Evolutionary conservation across 2,888 invertebrate species (phyloP).

Genomic region (Amiota mariae): DNA sequence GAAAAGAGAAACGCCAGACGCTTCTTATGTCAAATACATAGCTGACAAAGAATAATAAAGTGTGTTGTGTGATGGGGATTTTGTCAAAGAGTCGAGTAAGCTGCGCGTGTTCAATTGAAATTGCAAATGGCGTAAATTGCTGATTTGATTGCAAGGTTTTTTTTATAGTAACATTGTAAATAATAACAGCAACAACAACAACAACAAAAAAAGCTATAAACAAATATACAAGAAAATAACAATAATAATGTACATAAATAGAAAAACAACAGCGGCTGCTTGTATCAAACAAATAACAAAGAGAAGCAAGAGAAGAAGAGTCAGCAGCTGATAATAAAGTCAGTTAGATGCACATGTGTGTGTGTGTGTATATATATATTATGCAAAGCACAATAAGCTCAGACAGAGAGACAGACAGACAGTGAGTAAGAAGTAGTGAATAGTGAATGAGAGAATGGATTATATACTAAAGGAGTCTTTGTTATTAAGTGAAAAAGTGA

Average conservation of each 20-base stretch:
- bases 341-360: constrained; percentile 21
- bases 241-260: constrained; percentile 24
- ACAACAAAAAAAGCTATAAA: constrained; percentile 29
- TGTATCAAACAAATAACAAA: background rate
- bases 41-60: too few relatives aligned
- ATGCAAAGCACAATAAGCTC: background rate
- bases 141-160: too few relatives aligned
- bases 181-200: constrained; percentile 27
- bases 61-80: too few relatives aligned
- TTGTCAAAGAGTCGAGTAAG: too few relatives aligned
- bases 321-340: constrained; percentile 62
- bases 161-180: constrained; percentile 13
- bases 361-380: background rate
- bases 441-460: too few relatives aligned
- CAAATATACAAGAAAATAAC: background rate
- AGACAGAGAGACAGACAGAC: constrained; percentile 22
- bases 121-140: background rate
- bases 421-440: too few relatives aligned
- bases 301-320: constrained; percentile 16
- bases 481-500: too few relatives aligned
- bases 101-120: background rate
- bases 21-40: too few relatives aligned
- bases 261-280: constrained; percentile 51
- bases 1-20: too few relatives aligned
- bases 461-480: too few relatives aligned